These are phyloP conservation scores for Micrasema minimum DNA, from an alignment of 1,140 invertebrate species.

Conservation along the genomic window DNA sequence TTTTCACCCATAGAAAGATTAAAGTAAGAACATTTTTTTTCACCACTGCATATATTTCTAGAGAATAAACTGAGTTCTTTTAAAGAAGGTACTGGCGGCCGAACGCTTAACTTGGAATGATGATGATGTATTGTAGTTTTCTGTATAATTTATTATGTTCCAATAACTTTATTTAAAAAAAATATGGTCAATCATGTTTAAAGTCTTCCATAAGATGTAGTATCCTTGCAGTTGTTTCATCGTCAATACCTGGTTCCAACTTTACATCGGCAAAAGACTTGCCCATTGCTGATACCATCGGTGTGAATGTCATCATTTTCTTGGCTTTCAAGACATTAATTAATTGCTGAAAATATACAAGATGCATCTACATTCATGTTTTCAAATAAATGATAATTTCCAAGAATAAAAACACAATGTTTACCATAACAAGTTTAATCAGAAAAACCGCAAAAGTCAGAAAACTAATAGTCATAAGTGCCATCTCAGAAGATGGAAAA, in stretches of 20 bases:
- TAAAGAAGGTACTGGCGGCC: too few species aligned
- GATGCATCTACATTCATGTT: too few species aligned
- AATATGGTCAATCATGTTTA: constrained; percentile 26
- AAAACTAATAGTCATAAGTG: constrained; percentile 83
- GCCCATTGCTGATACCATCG: constrained; percentile 43
- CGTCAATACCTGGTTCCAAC: neutral
- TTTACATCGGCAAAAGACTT: constrained; percentile 25
- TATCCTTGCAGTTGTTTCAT: constrained; percentile 31
- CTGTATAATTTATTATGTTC: too few species aligned
- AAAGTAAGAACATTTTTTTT: too few species aligned
- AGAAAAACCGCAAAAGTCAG: constrained; percentile 85
- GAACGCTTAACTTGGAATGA: too few species aligned
- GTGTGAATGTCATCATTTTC: constrained; percentile 43
- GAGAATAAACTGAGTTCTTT: too few species aligned
- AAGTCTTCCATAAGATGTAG: constrained; percentile 42
- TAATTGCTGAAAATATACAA: constrained; percentile 46
- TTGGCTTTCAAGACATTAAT: constrained; percentile 47
- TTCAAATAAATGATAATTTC: too few species aligned
- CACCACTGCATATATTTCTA: too few species aligned
- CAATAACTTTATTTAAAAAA: too few species aligned
- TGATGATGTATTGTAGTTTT: too few species aligned
- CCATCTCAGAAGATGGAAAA: constrained; percentile 82
- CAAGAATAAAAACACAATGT: neutral
- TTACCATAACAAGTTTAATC: constrained; percentile 82
- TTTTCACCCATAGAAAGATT: too few species aligned